Evolutionary conservation across 2,113 vertebrate species (phyloP), one percentile per base, ranked within the genome.

Genomic region (Neomonachus schauinslandi): DNA sequence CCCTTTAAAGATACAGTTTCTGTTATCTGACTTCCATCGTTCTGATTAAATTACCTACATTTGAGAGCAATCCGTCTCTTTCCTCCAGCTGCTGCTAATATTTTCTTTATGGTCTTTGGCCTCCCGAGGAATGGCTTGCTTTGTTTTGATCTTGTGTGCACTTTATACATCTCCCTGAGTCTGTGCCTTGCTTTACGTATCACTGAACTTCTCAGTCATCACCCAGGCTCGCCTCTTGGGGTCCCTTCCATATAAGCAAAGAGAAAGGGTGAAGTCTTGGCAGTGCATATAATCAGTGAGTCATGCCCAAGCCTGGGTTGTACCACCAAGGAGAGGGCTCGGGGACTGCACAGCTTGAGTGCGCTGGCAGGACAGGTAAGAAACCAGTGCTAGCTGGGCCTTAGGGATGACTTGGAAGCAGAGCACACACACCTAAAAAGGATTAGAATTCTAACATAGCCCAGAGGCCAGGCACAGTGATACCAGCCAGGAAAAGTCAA

Each of bases 251-350:
- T 10, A 16, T 1, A 42, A 49, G 1, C 46, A 31, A 26, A 39
- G 0, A n/a, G 10, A 79, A 61, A 31, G 18, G 21, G 22, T 31
- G 31, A 31, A 39, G 9, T 15, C 53, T 12, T 7, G 65, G 33
- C 16, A 10, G 13, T 16, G 46, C 2, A 0, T 33, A 26, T 26
- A 1, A 11, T 36, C 36, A 15, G 21, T 82, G 42, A 19, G 24
- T 57, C 31, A 18, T 31, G 46, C 4, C 24, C 31, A 18, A 31
- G 11, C 5, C 3, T 2, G 14, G 19, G 3, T 12, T 24, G 16
- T 49, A 16, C 22, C 31, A 15, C 22, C 65, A 9, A 3, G 0
- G 11, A 21, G 2, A n/a, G 2, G 13, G 18, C 28, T 36, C 21
- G 2, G 10, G 72, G n/a, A 16, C 0, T 2, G 9, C n/a, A 42